Base-by-base conservation (phyloP, 2,888 invertebrate species). In the Drosophila parthenogenetica region DNA sequence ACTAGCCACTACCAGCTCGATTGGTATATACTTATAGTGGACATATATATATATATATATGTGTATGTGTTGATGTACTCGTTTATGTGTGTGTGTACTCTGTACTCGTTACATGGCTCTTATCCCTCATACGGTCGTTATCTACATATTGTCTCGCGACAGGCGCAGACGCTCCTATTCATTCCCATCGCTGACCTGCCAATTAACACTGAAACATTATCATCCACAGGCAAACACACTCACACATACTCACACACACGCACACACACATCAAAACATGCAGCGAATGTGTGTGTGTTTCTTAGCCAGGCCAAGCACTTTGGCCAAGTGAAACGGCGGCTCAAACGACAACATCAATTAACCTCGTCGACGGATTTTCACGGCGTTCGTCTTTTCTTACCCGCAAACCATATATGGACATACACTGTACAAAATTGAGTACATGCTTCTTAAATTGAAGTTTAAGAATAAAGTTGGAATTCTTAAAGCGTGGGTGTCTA, bases 311-410 rank as follows among this genome's bases (percentile, higher is more conserved):
- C 60, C 48, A 69, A 76, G 69, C 74, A 73, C 68, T 73, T 73
- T 63, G 78, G 48, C 63, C 75, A 68, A 75, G 63, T 64, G 35
- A 73, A 74, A 58, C 69, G 65, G 51, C 53, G 49, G 62, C 69
- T 75, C 62, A 76, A 39, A 58, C 67, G 64, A 58, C 77, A 83
- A 86, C 66, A 68, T 74, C 84, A 87, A 81, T 81, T 87, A 81
- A 61, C 72, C 49, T 55, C 64, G 60, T 73, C 55, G 66, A 68
- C 64, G 69, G 49, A 65, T 77, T 69, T 76, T 42, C 55, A 60
- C 59, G 37, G 29, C 37, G 39, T 45, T 55, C 22, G 60, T 16
- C 63, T 69, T 50, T 57, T 35, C 64, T 35, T 58, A 16, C 16
- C 11, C 45, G 7, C 42, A 48, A 48, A n/a, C 37, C 45, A 48